Base-by-base conservation (phyloP, 2,113 vertebrate species). In the Toxostoma redivivum region DNA sequence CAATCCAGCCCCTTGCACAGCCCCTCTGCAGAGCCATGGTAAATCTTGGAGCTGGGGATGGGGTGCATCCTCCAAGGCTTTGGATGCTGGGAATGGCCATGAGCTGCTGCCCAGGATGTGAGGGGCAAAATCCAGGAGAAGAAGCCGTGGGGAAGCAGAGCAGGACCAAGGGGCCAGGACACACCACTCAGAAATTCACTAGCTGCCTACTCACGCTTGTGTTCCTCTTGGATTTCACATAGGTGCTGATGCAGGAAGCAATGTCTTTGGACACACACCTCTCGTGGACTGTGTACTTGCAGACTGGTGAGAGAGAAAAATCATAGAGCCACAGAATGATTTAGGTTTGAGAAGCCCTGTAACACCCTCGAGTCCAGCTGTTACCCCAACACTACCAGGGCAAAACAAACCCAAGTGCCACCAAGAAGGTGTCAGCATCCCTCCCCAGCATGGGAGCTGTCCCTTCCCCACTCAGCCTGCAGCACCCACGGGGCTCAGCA, bases 251-350 rank as follows among this genome's bases (percentile, higher is more conserved):
- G 97, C 99, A 99, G 94, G 98, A 96, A 62, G 98, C 98, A 13
- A 99, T 99, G 65, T 98, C 98, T 98, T 99, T 99, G 98, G 99
- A 99, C 71, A 99, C 99, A 30, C 99, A 99, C 94, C 99, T 98
- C 81, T 99, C 98, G 0, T 99, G 99, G 91, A 99, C 99, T 0
- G 99, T 99, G 95, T 99, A 99, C 97, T 99, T 99, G 98, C 99
- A 99, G 97, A 99, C 99, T 99, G 97, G 90, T 6, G 27, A 67
- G 81, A 84, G 74, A 89, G 42, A 70, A 79, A 45, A 69, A 62
- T 2, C 62, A 83, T 0, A 67, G 31, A 77, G 31, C 25, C 40
- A 69, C 40, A 16, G 48, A 37, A 62, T 23, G 8, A 21, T 11
- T 56, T 5, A 8, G 21, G 35, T 54, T 56, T 31, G 31, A 50